Percentiles rank a stretch among this genome's conserved stretches.
These are phyloP conservation scores for Musca vetustissima DNA, from an alignment of 1,140 invertebrate species.

Conservation along the genomic window DNA sequence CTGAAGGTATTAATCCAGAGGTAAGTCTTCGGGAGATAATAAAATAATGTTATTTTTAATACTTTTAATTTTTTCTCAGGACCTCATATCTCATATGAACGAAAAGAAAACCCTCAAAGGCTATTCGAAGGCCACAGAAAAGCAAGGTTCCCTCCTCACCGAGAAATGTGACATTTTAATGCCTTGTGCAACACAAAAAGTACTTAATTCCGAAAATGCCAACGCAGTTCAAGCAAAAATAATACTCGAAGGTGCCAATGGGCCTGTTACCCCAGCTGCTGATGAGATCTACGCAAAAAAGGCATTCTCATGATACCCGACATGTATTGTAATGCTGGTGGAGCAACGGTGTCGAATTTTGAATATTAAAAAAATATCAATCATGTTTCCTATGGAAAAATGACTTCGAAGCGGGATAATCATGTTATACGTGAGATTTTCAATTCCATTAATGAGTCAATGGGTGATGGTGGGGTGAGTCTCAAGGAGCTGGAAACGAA, in stretches of 20 bases:
- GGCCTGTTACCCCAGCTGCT: constrained; percentile 81
- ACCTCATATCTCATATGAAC: constrained; percentile 31
- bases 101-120: constrained; percentile 71
- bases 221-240: constrained; percentile 75
- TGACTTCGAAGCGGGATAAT: constrained; percentile 64
- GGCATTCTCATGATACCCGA: constrained; percentile 84
- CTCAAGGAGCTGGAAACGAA: too few relatives aligned
- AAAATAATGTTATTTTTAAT: neutral
- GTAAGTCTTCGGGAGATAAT: constrained; percentile 58
- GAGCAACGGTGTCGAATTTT: constrained; percentile 90
- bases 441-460: constrained; percentile 44
- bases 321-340: constrained; percentile 81
- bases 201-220: constrained; percentile 76
- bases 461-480: constrained; percentile 15
- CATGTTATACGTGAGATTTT: constrained; percentile 38
- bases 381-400: constrained; percentile 83
- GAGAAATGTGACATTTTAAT: constrained; percentile 86
- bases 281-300: constrained; percentile 72
- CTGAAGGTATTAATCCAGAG: constrained; percentile 77
- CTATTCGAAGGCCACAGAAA: constrained; percentile 70
- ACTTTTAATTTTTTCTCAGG: constrained; percentile 25
- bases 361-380: constrained; percentile 92
- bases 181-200: constrained; percentile 82
- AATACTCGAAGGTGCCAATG: constrained; percentile 81
- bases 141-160: constrained; percentile 64